Evolutionary conservation across 2,113 vertebrate species (phyloP), one percentile per base, ranked within the genome.

Genomic region (Okapia johnstoni): DNA sequence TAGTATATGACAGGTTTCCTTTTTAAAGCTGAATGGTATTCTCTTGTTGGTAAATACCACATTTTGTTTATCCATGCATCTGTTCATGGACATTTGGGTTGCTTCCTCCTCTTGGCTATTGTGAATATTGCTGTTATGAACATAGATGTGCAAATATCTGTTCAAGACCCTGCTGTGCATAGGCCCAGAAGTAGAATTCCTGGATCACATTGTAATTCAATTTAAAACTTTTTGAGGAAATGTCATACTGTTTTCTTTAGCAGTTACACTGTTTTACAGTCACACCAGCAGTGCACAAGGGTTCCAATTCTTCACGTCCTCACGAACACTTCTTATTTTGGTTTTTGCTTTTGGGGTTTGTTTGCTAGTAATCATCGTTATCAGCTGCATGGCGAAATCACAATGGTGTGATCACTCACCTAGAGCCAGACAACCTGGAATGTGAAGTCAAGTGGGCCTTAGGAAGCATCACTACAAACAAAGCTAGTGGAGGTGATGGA

Each of bases 211-310:
- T 10, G 19, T 90, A 88, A 55, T 46, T 90, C 33, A 50, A 85
- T 85, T 63, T 50, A 83, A 81, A 88, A 84, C n/a, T 63, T 92
- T 86, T 54, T 77, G 36, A 96, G 70, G 48, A 95, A 93, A 25
- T 46, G 12, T 48, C 48, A 89, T 54, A 77, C 33, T 48, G 46
- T 54, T 95, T 97, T 85, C 76, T 58, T 58, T 21, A 77, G 55
- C 26, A 19, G 52, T 9, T 66, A 16, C 7, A 86, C 26, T 46
- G 60, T 80, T 89, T 92, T 58, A 89, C 60, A 83, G 87, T 52
- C 10, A 17, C 36, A 83, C n/a, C 28, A 84, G 73, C 26, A 90
- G 30, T 23, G n/a, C 16, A 61, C 40, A 81, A 60, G 40, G 3
- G 19, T 89, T 95, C 84, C 54, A 94, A 30, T 48, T 89, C 13